Base-by-base conservation (phyloP, 1,140 invertebrate species). In the Zeugodacus cucurbitae region DNA sequence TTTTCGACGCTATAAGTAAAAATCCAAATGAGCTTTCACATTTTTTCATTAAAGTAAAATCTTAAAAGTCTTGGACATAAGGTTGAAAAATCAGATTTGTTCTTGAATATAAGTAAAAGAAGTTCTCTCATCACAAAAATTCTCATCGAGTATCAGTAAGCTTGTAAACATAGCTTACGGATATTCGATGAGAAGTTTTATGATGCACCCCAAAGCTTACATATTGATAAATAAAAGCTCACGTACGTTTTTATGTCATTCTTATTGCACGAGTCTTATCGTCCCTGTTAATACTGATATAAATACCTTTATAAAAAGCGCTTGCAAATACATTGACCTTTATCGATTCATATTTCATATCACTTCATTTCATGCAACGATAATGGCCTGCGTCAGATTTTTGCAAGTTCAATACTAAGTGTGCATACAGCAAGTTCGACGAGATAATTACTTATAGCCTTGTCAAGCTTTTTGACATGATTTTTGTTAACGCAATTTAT, bases 341-440 rank as follows among this genome's bases (percentile, higher is more conserved):
- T 82, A 48, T 82, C 41, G 37, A 82, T 54, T 82, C 41, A 82
- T 48, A 82, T 26, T 82, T 82, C 41, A 26, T 22, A 82, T 11
- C 10, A n/a, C 74, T 48, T 54, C 48, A 8, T 62, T 17, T n/a
- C 74, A 82, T 26, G 26, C 74, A n/a, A 3, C 74, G 41, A 26
- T 82, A 82, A 54, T 82, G 44, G 22, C 6, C 44, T 5, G 74
- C 74, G 41, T 44, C 37, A 82, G n/a, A 82, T 54, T 48, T 62
- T 54, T 5, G 37, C 74, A 82, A 82, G 74, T 82, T 82, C 74
- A 82, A 82, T 82, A 41, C 41, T 82, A 74, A 74, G 67, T 34
- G 29, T 74, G 20, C 22, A n/a, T 20, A 41, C 26, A 32, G 3
- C 41, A 26, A 82, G 41, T 22, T 82, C 41, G 44, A 44, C 74